Conservation (phyloP, 2,888 invertebrate genomes). For the Leptinotarsa peninsularis region DNA sequence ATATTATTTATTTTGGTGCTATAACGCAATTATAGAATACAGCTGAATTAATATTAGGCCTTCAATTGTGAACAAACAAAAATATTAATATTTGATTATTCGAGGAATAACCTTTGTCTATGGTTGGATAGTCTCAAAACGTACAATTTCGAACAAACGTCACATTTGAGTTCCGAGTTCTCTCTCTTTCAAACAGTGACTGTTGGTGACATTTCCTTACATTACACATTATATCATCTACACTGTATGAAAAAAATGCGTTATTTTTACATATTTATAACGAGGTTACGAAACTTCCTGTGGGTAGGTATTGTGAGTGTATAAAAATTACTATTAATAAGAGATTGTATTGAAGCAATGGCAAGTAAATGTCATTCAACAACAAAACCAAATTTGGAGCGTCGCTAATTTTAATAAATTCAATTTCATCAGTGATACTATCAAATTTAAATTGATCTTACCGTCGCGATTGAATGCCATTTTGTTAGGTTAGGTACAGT, state of each 20-base stretch:
- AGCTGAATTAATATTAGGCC: too few relatives aligned
- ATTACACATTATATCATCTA: too few relatives aligned
- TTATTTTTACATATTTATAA: background rate
- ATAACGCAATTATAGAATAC: too few relatives aligned
- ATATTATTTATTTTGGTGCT: too few relatives aligned
- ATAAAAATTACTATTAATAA: background rate
- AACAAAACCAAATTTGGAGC: background rate
- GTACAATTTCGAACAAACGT: too few relatives aligned
- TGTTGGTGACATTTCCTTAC: too few relatives aligned
- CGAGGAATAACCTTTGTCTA: too few relatives aligned
- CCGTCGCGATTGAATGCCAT: conserved; percentile 26
- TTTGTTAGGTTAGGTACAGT: background rate
- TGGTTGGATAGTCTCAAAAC: too few relatives aligned
- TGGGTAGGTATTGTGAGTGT: background rate
- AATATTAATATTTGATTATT: too few relatives aligned
- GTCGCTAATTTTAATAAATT: background rate
- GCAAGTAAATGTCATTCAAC: background rate
- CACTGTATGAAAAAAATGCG: background rate
- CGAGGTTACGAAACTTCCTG: background rate
- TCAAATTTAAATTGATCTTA: background rate
- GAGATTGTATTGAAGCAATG: background rate
- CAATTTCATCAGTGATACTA: background rate
- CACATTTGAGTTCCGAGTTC: too few relatives aligned
- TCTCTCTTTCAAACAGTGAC: too few relatives aligned
- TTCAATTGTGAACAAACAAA: too few relatives aligned